These are phyloP conservation scores for Pocota personata DNA, from an alignment of 2,888 invertebrate species.

Conservation along the genomic window DNA sequence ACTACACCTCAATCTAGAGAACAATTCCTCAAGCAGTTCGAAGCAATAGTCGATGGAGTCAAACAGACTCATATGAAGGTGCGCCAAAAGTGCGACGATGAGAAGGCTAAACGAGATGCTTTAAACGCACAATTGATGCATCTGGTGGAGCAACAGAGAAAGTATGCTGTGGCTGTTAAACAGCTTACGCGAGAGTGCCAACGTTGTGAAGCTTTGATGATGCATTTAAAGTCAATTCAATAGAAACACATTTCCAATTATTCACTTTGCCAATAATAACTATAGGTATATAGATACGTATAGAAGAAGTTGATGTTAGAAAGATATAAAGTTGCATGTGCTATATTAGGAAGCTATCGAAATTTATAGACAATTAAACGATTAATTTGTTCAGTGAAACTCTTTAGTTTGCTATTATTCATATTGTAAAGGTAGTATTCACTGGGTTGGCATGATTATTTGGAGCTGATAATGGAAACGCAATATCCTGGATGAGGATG, in stretches of 20 bases:
- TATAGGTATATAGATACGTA: background rate
- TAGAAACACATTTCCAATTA: constrained; percentile 60
- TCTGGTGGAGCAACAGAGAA: constrained; percentile 88
- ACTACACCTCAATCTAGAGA: constrained; percentile 90
- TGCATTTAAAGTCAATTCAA: constrained; percentile 81
- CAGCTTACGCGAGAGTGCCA: constrained; percentile 90
- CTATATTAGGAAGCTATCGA: constrained; percentile 27
- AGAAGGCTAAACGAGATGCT: constrained; percentile 87
- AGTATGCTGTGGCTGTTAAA: constrained; percentile 90
- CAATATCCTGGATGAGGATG: no score
- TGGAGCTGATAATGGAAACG: no score
- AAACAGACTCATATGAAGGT: constrained; percentile 93
- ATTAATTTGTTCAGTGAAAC: background rate
- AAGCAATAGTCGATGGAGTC: constrained; percentile 94
- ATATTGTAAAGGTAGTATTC: no score
- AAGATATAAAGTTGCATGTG: constrained; percentile 16
- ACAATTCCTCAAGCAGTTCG: constrained; percentile 95
- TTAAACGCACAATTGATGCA: constrained; percentile 85
- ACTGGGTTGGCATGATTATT: no score
- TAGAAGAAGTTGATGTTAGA: constrained; percentile 1
- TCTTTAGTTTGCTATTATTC: background rate
- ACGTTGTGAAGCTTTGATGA: constrained; percentile 85
- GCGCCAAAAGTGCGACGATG: constrained; percentile 85
- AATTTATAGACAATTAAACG: constrained; percentile 11
- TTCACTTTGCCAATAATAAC: constrained; percentile 13